These are phyloP conservation scores for Apamea epomidion DNA, from an alignment of 2,888 invertebrate species.

Conservation along the genomic window DNA sequence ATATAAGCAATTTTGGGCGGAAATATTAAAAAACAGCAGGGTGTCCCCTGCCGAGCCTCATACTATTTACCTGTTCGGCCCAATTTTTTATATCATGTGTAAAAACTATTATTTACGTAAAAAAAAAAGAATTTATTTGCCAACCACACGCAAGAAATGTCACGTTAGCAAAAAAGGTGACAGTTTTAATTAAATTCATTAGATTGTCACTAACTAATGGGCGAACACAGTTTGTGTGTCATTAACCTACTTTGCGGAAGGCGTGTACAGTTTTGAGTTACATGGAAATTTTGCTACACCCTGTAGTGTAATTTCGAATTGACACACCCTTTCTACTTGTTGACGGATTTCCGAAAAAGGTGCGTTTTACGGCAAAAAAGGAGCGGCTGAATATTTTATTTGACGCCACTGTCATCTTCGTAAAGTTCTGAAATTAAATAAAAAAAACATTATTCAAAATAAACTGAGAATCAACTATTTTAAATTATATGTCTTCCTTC, in stretches of 20 bases:
- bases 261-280: constrained; percentile 39
- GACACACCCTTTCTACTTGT: constrained; percentile 15
- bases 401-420: not conserved
- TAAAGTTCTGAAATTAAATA: not conserved
- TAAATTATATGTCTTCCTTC: no score
- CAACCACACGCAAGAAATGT: constrained; percentile 30
- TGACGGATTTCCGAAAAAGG: constrained; percentile 11
- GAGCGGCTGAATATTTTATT: not conserved
- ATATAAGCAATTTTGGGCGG: no score
- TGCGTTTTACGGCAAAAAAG: not conserved
- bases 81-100: constrained; percentile 32
- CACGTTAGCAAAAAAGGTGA: constrained; percentile 30
- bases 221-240: constrained; percentile 12
- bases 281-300: constrained; percentile 26
- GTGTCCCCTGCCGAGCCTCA: no score
- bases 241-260: constrained; percentile 51
- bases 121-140: constrained; percentile 13
- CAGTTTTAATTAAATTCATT: constrained; percentile 46
- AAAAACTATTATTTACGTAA: constrained; percentile 36
- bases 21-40: no score
- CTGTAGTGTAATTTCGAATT: constrained; percentile 25
- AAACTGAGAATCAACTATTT: no score
- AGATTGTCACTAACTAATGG: constrained; percentile 13
- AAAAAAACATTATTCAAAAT: not conserved
- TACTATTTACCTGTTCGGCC: not conserved